A percentile compares a stretch with the other conserved stretches of the same genome.
Evolutionary conservation across 1,140 invertebrate genomes (phyloP).

Genomic region (Drosophila asahinai): DNA sequence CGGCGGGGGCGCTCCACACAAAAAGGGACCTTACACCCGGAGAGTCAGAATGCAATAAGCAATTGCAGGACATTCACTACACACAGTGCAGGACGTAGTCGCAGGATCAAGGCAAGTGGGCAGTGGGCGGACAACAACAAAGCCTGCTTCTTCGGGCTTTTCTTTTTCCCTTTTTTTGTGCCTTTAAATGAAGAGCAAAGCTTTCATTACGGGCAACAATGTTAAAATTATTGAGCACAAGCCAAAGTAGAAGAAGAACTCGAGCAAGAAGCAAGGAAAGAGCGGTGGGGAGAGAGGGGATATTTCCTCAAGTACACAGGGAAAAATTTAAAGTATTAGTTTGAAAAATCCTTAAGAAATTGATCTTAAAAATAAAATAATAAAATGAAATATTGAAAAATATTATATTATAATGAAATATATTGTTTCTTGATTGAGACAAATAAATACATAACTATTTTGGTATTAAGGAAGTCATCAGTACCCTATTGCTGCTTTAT

Average conservation of each 20-base stretch:
- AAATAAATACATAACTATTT: too few species aligned
- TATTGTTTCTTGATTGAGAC: too few species aligned
- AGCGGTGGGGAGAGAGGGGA: background rate
- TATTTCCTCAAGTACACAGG: constrained; percentile 15
- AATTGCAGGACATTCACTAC: constrained; percentile 41
- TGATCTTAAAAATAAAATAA: background rate
- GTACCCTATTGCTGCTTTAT: too few species aligned
- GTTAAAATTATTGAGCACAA: constrained; percentile 82
- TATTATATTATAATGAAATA: too few species aligned
- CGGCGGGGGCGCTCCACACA: constrained; percentile 31
- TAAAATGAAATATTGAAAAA: background rate
- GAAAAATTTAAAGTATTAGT: background rate
- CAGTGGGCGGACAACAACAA: constrained; percentile 34
- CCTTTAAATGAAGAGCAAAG: constrained; percentile 83
- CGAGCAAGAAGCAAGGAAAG: constrained; percentile 10
- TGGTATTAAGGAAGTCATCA: too few species aligned
- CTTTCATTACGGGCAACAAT: constrained; percentile 84
- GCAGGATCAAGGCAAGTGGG: constrained; percentile 28
- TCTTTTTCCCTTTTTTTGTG: constrained; percentile 14
- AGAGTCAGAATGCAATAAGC: constrained; percentile 42
- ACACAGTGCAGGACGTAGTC: constrained; percentile 38
- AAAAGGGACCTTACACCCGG: constrained; percentile 68
- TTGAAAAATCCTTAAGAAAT: too few species aligned
- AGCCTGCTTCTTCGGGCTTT: constrained; percentile 30
- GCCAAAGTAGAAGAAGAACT: constrained; percentile 29